A percentile compares a stretch with the other conserved stretches of the same genome.
Evolutionary conservation across 2,888 invertebrate species (phyloP).

Genomic region (Punctoribates punctum): DNA sequence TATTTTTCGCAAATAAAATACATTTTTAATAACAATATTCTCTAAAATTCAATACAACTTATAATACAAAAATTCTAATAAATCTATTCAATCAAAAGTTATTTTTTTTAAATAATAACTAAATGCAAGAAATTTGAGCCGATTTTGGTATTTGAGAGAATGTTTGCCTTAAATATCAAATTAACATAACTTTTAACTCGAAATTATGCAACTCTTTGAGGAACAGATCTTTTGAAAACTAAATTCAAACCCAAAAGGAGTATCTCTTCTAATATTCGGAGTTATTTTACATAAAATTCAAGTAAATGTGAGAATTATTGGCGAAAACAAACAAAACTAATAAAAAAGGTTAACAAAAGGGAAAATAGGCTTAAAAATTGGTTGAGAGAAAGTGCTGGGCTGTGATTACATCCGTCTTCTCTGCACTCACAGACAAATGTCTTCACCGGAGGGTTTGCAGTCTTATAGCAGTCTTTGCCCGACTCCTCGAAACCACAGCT

Average conservation of each 20-base stretch:
- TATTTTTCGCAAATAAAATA: not conserved
- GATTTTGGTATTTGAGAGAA: no score
- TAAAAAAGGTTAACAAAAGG: constrained; percentile 2
- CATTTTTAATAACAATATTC: not conserved
- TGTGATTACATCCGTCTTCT: constrained; percentile 38
- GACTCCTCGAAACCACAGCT: constrained; percentile 24
- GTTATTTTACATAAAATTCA: not conserved
- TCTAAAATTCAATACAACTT: no score
- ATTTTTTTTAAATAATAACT: no score
- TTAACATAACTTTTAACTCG: not conserved
- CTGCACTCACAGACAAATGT: constrained; percentile 38
- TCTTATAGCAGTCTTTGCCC: constrained; percentile 14
- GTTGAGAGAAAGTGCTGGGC: not conserved
- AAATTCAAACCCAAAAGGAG: not conserved
- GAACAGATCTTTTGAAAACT: not conserved
- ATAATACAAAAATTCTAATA: not conserved
- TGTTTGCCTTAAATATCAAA: no score
- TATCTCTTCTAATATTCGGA: constrained; percentile 1
- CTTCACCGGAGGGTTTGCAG: constrained; percentile 10
- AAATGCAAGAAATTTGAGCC: no score
- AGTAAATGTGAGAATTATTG: not conserved
- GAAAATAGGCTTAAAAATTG: not conserved
- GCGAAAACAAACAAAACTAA: constrained; percentile 1
- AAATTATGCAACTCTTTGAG: not conserved
- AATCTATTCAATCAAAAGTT: not conserved